phyloP scores from a whole-genome alignment of 2,888 invertebrate genomes.

The Phengaris arion region DNA sequence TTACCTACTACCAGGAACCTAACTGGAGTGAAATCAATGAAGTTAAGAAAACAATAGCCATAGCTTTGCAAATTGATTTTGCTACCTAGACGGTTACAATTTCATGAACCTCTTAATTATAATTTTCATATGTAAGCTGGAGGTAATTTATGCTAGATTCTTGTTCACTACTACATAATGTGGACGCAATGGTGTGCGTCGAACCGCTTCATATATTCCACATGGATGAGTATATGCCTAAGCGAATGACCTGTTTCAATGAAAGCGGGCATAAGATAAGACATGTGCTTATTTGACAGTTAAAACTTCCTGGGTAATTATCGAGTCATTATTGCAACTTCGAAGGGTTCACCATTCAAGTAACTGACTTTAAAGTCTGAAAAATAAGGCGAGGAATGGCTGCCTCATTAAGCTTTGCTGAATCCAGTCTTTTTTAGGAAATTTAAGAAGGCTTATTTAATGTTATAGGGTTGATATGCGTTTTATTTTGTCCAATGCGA shows the following conservation, averaged over 20 bases:
- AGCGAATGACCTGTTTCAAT: slow-evolving; percentile 30
- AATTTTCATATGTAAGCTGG: neutral
- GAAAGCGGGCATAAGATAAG: slow-evolving; percentile 23
- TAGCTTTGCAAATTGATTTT: neutral
- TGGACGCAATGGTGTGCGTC: slow-evolving; percentile 58
- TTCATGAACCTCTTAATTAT: neutral
- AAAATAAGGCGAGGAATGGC: neutral
- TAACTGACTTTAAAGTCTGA: neutral
- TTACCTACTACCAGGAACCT: too few relatives aligned
- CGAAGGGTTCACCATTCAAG: neutral
- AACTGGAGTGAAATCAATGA: too few relatives aligned
- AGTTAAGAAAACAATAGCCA: too few relatives aligned
- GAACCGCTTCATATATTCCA: slow-evolving; percentile 53
- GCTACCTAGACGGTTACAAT: neutral
- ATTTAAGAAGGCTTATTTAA: too few relatives aligned
- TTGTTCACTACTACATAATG: slow-evolving; percentile 10
- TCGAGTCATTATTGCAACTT: neutral
- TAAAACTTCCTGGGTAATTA: neutral
- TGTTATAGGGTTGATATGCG: too few relatives aligned
- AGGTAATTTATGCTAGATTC: slow-evolving; percentile 5
- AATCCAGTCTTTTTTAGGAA: too few relatives aligned
- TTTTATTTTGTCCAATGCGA: neutral
- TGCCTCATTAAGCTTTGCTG: too few relatives aligned
- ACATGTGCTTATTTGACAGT: slow-evolving; percentile 4
- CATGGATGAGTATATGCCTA: slow-evolving; percentile 55